Base-by-base conservation (phyloP, 2,113 vertebrate genomes). In the Microtus richardsoni region DNA sequence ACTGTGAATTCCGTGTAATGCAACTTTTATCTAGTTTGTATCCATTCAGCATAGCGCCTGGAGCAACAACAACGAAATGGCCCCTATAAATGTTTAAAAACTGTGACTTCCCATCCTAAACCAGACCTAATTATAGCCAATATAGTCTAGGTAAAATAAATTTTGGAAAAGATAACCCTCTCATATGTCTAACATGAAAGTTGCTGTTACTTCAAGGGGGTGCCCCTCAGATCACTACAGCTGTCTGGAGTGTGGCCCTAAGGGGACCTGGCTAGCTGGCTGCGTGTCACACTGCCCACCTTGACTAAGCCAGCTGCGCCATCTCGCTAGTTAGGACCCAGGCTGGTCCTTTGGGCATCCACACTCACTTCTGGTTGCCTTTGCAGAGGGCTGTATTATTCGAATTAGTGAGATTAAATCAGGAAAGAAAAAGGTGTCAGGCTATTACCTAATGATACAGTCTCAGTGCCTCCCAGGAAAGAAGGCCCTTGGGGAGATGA, bases 61-160 rank as follows among this genome's bases (percentile, higher is more conserved):
- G 44, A 49, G 75, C 71, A 95, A 71, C 86, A 95, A 74, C 85
- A 79, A 95, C n/a, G 13, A 58, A 58, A 21, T 58, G 70, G 41
- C 71, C 95, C 47, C 85, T n/a, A 64, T 92, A 85, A 89, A 88
- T 90, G 47, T 88, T 95, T 88, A 77, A 91, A 62, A 83, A 68
- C 71, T 26, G 44, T 36, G 75, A 77, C 28, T 58, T 2, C 41
- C 58, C 30, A 71, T 68, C 33, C 41, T 24, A 52, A 93, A 93
- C 84, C 44, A 88, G 28, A 28, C 52, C 91, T 71, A 71, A 91
- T 78, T 95, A n/a, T 78, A 86, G 14, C 41, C n/a, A 64, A 7
- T 3, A 41, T 85, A 47, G 71, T 88, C 73, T 68, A 24, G 41
- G 89, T 64, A 74, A 91, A 86, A 79, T 68, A 8, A 33, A 68